Base-by-base conservation (phyloP, 2,888 invertebrate genomes). In the Brachyopa scutellaris region DNA sequence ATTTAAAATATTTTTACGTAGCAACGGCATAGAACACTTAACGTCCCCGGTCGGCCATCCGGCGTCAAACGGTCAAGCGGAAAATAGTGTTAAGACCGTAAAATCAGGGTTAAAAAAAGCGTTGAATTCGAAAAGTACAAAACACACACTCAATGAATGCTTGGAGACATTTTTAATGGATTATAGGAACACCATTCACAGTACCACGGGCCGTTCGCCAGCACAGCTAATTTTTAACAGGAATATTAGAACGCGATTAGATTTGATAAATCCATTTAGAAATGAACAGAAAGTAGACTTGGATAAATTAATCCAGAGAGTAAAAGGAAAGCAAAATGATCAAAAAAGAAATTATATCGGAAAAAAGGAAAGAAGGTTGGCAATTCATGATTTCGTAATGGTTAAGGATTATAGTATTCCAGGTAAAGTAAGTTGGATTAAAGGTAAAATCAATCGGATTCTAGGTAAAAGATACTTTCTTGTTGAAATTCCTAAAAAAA, bases 11-110 rank as follows among this genome's bases (percentile, higher is more conserved):
- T 26, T 26, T 26, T 49, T 83, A 7, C 21, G 33, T 6, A 23
- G 45, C 42, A 73, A 70, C 47, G 84, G 76, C 4, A 80, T 74
- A 55, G 61, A 15, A 57, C 69, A 78, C 23, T 36, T 78, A 17
- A 69, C 21, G 19, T 69, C 61, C 6, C 78, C 77, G 13, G 61
- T 49, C n/a, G 49, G 59, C 8, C 66, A 79, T 8, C 79, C 79
- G 4, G 72, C 51, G 15, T 61, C 53, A 19, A 76, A 76, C 13
- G 76, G 59, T 19, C 17, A 29, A 42, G 61, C 72, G 11, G 77
- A 62, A 62, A 78, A 72, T 38, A 26, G 42, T 3, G 73, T 79
- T 6, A 79, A 67, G 45, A 73, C 38, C 7, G 42, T 73, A 4
- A 61, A 79, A 33, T n/a, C 21, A 47, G 23, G 53, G 1, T 33